A percentile compares a stretch with the other conserved stretches of the same genome.
Evolutionary conservation across 2,888 invertebrate genomes (phyloP).

Genomic region (Pyrrhia umbra): DNA sequence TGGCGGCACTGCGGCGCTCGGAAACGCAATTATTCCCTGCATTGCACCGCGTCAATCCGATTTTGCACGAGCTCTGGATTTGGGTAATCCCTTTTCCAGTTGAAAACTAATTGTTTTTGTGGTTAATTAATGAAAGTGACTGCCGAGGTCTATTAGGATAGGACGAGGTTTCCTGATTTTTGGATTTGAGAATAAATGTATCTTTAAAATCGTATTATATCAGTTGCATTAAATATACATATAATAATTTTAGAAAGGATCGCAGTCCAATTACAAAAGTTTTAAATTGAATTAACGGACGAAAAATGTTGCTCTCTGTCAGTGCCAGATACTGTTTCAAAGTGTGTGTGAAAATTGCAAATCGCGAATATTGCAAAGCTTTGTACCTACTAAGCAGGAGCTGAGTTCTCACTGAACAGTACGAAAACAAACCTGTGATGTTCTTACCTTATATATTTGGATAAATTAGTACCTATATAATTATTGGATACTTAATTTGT

Average conservation of each 20-base stretch:
- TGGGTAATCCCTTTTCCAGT: neutral
- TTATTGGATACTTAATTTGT: neutral
- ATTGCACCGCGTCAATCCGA: neutral
- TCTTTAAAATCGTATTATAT: neutral
- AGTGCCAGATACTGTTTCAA: no score
- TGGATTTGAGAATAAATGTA: no score
- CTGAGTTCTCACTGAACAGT: neutral
- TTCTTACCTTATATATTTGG: no score
- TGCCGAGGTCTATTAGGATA: neutral
- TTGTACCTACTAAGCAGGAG: conserved; percentile 2
- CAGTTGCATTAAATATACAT: no score
- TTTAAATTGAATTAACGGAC: neutral
- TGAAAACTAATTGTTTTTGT: neutral
- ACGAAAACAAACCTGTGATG: neutral
- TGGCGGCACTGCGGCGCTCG: neutral
- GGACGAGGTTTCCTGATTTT: no score
- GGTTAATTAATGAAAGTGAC: neutral
- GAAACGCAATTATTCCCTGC: conserved; percentile 32
- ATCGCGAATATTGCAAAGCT: no score
- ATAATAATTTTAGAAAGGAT: neutral
- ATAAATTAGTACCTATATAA: no score
- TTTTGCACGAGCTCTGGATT: neutral
- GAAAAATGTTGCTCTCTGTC: conserved; percentile 3
- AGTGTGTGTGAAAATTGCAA: no score
- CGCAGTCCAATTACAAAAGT: neutral